Base-by-base conservation (phyloP, 2,113 vertebrate species). In the Calyptomena viridis region DNA sequence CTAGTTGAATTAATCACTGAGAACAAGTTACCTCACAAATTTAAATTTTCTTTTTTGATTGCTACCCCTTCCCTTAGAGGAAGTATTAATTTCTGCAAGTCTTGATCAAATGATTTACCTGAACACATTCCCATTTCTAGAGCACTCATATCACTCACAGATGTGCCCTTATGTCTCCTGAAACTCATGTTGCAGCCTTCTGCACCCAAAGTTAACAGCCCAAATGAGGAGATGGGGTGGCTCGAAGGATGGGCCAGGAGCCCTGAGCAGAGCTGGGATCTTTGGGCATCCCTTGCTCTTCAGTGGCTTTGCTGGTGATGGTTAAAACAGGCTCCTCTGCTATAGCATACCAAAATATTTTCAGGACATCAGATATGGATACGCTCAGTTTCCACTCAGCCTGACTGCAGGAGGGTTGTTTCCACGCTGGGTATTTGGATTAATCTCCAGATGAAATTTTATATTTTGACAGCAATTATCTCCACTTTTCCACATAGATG, bases 241-340 rank as follows among this genome's bases (percentile, higher is more conserved):
- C 3, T 49, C 37, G 0, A 0, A 12, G 14, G 25, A 14, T 0
- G 2, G 72, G 13, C 33, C 52, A 82, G 64, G 47, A 81, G 13
- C 3, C 18, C 14, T 42, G 47, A 50, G 35, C 31, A 68, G 21
- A 21, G 3, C 47, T 73, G 53, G 22, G 37, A 25, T 60, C n/a
- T 31, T 84, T 31, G 16, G n/a, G 24, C 15, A 21, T 24, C 76
- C 33, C 44, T 37, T 79, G 42, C 10, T 71, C 12, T 55, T 55
- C 39, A 42, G 42, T 50, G 42, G 9, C 20, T 84, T 74, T 95
- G 50, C 24, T 84, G 39, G 14, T 62, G 39, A 22, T 50, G 17
- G 44, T 40, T 69, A 60, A 52, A 76, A 42, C 7, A 47, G 40
- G 7, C 12, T 7, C 5, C 30, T 67, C n/a, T 37, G 18, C 33